These are phyloP conservation scores for Apantesis nais DNA, from an alignment of 2,888 invertebrate genomes.

Conservation along the genomic window DNA sequence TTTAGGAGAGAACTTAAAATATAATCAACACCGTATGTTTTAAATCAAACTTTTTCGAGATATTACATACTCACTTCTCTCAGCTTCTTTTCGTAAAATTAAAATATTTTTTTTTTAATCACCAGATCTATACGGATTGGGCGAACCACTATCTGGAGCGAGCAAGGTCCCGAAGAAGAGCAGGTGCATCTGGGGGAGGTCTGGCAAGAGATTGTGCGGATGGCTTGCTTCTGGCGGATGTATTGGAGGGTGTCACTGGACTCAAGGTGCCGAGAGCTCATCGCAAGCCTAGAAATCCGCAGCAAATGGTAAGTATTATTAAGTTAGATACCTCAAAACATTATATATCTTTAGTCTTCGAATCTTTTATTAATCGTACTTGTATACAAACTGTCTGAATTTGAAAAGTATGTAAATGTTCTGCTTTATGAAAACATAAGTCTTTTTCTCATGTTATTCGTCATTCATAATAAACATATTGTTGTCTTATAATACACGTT, in stretches of 20 bases:
- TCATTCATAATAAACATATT: background rate
- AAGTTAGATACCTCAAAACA: no score
- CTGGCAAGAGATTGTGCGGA: slow-evolving; percentile 96
- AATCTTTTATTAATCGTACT: no score
- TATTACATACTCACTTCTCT: no score
- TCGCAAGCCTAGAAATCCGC: slow-evolving; percentile 94
- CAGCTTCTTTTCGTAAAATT: background rate
- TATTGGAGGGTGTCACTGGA: slow-evolving; percentile 96
- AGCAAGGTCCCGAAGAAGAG: slow-evolving; percentile 93
- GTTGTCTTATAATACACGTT: background rate
- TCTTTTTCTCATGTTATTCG: background rate
- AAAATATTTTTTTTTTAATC: slow-evolving; percentile 45
- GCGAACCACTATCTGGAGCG: slow-evolving; percentile 98
- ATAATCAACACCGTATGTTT: no score
- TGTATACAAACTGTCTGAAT: background rate
- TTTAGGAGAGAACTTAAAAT: no score
- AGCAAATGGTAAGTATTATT: slow-evolving; percentile 94
- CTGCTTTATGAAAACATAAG: background rate
- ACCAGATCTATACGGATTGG: slow-evolving; percentile 99
- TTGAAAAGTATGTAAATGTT: background rate
- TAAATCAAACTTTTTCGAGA: no score
- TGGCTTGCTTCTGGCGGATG: slow-evolving; percentile 96
- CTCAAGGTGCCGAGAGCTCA: slow-evolving; percentile 89
- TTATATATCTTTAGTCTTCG: no score
- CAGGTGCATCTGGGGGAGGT: slow-evolving; percentile 88